Evolutionary conservation across 2,113 vertebrate species (phyloP).

Genomic region (Campylomormyrus tamandua): DNA sequence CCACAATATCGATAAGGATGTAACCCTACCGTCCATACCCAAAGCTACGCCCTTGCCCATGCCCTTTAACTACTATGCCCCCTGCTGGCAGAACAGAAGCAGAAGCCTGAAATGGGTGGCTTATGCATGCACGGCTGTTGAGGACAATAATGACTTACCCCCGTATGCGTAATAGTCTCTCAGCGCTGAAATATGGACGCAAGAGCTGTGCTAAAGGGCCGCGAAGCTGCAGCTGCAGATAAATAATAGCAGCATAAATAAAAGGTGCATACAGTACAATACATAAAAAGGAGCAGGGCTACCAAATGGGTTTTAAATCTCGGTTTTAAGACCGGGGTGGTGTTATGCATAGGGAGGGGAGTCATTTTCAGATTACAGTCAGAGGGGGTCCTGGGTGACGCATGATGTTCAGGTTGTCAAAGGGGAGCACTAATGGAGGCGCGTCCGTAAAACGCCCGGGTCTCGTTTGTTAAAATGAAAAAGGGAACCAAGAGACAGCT

Average conservation of each 20-base stretch:
- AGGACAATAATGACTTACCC: not conserved
- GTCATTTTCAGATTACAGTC: not conserved
- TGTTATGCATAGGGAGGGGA: not conserved
- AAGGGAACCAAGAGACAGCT: not conserved
- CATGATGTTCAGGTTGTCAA: not conserved
- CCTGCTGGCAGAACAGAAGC: not conserved
- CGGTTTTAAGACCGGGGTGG: not conserved
- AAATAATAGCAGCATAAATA: not conserved
- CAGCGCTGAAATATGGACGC: not conserved
- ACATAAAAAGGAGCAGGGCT: not conserved
- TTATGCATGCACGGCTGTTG: not conserved
- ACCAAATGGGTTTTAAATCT: not conserved
- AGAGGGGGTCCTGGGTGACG: not conserved
- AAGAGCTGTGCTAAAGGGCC: not conserved
- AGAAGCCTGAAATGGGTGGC: not conserved
- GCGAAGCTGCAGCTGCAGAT: not conserved
- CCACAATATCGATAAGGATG: not conserved
- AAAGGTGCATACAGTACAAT: not conserved
- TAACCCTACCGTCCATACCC: not conserved
- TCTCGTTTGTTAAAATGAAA: conserved; percentile 1
- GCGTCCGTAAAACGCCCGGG: not conserved
- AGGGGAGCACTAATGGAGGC: not conserved
- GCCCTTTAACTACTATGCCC: not conserved
- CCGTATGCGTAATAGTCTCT: not conserved
- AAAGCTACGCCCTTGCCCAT: not conserved